Evolutionary conservation across 2,888 invertebrate genomes (phyloP), one percentile per base, ranked within the genome.

Genomic region (Pheosia gnoma): DNA sequence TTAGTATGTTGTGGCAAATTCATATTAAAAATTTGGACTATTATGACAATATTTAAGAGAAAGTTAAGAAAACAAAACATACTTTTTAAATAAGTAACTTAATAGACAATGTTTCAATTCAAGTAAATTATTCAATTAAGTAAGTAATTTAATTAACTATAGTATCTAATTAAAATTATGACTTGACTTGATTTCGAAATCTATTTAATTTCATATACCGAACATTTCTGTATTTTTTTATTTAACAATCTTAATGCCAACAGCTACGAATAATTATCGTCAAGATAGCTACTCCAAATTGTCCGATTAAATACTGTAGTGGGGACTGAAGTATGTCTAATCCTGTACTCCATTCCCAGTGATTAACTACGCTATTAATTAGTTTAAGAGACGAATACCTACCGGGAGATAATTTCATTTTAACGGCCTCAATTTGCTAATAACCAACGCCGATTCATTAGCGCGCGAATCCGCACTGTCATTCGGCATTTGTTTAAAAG

Each of bases 391-490:
- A 68, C 66, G 78, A 84, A 85, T 25, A 25, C 81, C 81, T 79
- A 82, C 84, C 75, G 82, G 77, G 72, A 79, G 79, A 84, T 86
- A 86, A 91, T 88, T 88, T 81, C 72, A 83, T 86, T 88, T 85
- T 84, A 86, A 87, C 85, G 87, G 81, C 82, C 84, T 81, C 85
- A 86, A 87, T 90, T 87, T 76, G 86, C 88, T 91, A 88, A 89
- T 87, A 86, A 85, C 85, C 83, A 73, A 65, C 69, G 80, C 81
- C 85, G 82, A 82, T 87, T 90, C 84, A 87, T 87, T 87, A 86
- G 75, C 69, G 7, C 75, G 79, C 77, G 82, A 87, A 87, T 82
- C 78, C 76, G 89, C 89, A 73, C 70, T 78, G 84, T 93, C 92
- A 93, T 85, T 80, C 75, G 70, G 80, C 81, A 86, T 90, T 74